A percentile compares a stretch with the other conserved stretches of the same genome.
phyloP scores from a whole-genome alignment of 2,888 invertebrate genomes.

The Oscheius sp. region DNA sequence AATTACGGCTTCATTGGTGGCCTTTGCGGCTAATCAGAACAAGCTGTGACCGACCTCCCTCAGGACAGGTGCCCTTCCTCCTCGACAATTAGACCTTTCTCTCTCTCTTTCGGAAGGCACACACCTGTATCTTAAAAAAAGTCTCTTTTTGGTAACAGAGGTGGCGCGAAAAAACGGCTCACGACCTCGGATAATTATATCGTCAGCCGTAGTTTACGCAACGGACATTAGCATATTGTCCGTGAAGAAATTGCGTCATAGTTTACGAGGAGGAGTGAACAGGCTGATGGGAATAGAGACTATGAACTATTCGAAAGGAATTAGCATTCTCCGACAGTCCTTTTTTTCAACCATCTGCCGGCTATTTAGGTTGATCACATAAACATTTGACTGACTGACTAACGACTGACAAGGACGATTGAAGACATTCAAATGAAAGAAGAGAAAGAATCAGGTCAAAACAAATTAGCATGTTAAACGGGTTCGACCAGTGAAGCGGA shows the following conservation, averaged over 20 bases:
- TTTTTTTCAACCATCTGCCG: too few species aligned
- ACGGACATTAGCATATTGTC: conserved; percentile 13
- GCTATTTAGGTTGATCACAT: too few species aligned
- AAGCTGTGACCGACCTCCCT: too few species aligned
- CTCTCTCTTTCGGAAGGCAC: neutral
- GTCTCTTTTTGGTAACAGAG: neutral
- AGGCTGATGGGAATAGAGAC: neutral
- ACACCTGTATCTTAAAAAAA: conserved; percentile 2
- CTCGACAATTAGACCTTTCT: neutral
- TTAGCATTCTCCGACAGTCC: too few species aligned
- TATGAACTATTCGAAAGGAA: too few species aligned
- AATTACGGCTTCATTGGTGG: neutral
- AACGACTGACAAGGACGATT: too few species aligned
- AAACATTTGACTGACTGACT: too few species aligned
- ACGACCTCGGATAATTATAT: conserved; percentile 4
- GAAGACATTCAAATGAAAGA: too few species aligned
- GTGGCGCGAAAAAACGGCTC: neutral
- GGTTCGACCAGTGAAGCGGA: conserved; percentile 11
- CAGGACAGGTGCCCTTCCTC: neutral
- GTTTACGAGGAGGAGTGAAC: neutral
- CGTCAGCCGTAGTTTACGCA: conserved; percentile 13
- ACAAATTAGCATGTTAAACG: conserved; percentile 7
- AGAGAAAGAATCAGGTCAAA: too few species aligned
- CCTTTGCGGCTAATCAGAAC: conserved; percentile 16
- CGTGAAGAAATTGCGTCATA: neutral